Evolutionary conservation across 1,140 invertebrate genomes (phyloP).

Genomic region (Drosophila serrata): DNA sequence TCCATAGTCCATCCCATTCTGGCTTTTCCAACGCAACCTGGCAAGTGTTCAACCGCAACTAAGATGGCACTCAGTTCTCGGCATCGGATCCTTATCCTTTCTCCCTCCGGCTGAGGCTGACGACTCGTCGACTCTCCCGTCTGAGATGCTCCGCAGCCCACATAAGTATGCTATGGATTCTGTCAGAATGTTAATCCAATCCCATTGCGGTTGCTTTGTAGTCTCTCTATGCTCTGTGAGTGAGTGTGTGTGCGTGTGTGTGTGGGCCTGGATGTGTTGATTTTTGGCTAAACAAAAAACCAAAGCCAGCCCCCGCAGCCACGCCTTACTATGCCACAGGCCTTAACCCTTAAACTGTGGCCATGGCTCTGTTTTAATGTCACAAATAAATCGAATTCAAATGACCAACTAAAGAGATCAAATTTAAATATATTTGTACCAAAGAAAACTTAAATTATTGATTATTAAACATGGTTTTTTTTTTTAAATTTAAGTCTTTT

Average conservation of each 20-base stretch:
- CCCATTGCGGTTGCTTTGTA: constrained; percentile 80
- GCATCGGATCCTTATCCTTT: constrained; percentile 7
- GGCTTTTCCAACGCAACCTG: constrained; percentile 36
- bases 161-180: constrained; percentile 63
- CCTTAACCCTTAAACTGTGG: constrained; percentile 2
- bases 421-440: neutral
- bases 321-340: neutral
- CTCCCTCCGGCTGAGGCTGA: neutral
- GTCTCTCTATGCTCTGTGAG: constrained; percentile 24
- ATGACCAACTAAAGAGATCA: neutral
- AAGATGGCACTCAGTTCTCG: constrained; percentile 58
- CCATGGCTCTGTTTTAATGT: neutral
- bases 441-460: neutral
- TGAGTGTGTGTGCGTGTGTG: constrained; percentile 8
- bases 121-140: neutral
- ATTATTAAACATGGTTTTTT: neutral
- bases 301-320: constrained; percentile 15
- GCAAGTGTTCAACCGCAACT: constrained; percentile 76
- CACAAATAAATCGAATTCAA: neutral
- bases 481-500: no score
- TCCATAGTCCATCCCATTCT: neutral
- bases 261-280: constrained; percentile 59
- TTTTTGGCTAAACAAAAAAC: constrained; percentile 46
- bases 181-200: constrained; percentile 76
- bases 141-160: constrained; percentile 15